These are phyloP conservation scores for Numenius phaeopus DNA, from an alignment of 2,797 vertebrate genomes.

Conservation along the genomic window DNA sequence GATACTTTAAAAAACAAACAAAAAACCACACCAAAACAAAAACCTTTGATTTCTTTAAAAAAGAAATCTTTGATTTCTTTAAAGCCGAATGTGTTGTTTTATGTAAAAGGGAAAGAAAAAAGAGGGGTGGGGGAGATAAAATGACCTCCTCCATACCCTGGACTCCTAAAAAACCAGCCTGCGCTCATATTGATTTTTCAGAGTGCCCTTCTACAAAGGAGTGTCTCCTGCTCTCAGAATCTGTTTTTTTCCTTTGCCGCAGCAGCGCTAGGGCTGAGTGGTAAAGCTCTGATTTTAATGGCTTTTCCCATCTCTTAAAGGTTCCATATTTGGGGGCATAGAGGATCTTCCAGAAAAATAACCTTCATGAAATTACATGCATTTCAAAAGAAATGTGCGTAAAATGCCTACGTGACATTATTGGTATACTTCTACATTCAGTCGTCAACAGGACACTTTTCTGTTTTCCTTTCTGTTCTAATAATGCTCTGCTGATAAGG, in stretches of 20 bases:
- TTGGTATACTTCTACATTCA: background rate
- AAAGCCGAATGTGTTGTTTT: background rate
- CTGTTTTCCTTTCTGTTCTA: background rate
- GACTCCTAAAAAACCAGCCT: background rate
- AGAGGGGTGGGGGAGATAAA: background rate
- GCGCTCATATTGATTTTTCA: background rate
- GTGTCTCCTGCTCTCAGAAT: background rate
- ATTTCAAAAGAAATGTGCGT: background rate
- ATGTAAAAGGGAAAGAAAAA: background rate
- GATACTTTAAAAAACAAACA: background rate
- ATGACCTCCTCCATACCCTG: background rate
- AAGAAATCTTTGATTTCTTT: conserved; percentile 21
- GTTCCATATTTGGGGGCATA: background rate
- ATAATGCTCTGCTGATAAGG: background rate
- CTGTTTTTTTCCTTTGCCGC: background rate
- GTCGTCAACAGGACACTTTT: background rate
- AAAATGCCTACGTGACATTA: background rate
- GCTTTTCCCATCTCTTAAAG: background rate
- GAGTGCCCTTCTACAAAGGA: background rate
- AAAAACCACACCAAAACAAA: background rate
- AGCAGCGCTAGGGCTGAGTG: background rate
- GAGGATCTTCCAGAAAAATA: background rate
- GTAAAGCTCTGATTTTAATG: background rate
- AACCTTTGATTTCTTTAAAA: conserved; percentile 34
- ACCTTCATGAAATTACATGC: background rate